Evolutionary conservation across 2,797 vertebrate species (phyloP), one percentile per base, ranked within the genome.

Genomic region (Rhincodon typus): DNA sequence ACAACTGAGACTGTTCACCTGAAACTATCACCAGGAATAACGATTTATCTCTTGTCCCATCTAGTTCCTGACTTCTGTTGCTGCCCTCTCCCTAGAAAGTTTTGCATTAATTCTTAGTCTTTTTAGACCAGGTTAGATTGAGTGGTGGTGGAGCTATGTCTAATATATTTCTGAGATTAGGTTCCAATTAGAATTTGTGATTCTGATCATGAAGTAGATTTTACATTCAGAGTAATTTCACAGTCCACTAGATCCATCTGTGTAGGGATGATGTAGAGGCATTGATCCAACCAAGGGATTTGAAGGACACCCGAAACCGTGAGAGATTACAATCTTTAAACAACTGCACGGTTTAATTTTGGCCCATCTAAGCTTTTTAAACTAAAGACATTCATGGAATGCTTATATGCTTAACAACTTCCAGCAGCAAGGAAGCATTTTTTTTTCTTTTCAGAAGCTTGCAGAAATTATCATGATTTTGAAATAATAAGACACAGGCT

Each of bases 341-440:
- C n/a, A 70, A 72, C 42, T 94, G 93, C 72, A 53, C 23, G 46
- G 5, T 95, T 95, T 95, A 72, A 77, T 72, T 95, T 77, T 50
- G 46, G 94, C 69, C 94, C 50, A 53, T 74, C 15, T 30, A 8
- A 74, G 25, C 93, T 94, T 74, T 46, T 72, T 53, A 95, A 74
- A 53, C 69, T 50, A 34, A 53, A 95, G 70, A 50, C 74, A 93
- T 93, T 25, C n/a, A 4, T 69, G 66, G 90, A 93, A 93, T 93
- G 90, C 90, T 42, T 23, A 69, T 23, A 93, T 21, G 23, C 38
- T 42, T 67, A 69, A 93, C n/a, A 93, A 93, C 42, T 38, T 42
- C 90, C 90, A 69, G 62, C 90, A 38, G 57, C 30, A 1, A 46
- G 50, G 50, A 57, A 30, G 27, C 50, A 53, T 5, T 6, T 19